Base-by-base conservation (phyloP, 2,888 invertebrate species). In the Ophonus ardosiacus region DNA sequence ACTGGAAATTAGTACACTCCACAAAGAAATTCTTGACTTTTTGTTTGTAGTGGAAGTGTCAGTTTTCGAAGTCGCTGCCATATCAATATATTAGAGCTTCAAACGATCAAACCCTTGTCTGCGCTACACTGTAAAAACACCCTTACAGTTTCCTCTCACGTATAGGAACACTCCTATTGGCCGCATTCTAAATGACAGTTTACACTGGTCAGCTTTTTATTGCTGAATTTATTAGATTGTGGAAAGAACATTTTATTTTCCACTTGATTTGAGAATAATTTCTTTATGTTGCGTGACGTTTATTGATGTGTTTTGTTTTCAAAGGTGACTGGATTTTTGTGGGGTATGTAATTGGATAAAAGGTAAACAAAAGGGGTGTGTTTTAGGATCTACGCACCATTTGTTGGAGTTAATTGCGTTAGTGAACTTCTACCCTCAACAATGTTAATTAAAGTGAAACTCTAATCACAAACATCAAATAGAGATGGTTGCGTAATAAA, bases 41-140 rank as follows among this genome's bases (percentile, higher is more conserved):
- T 63, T 81, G 81, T 65, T 65, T 63, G 21, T 24, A 21, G 43
- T 81, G 0, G 21, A 80, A 81, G 81, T 81, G 81, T 81, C 81
- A 81, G 43, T 43, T 81, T 59, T 43, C 65, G 43, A 65, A 65
- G 43, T 40, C 63, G 63, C 57, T 57, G 78, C 78, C 57, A 78
- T 78, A 78, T 78, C 78, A 78, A 57, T 78, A 78, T 78, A 78
- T 78, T 57, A 24, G 15, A 24, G 57, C 57, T 57, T 78, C 78
- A 78, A 78, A 78, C 57, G 31, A 57, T 78, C 78, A 78, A 78
- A 78, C 78, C 78, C 78, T 78, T 78, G 78, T 78, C 78, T 78
- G 24, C 31, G 31, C 78, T 57, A 78, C 78, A 78, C 78, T 57
- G 57, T 78, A 78, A 78, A 78, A 78, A 78, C 40, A 24, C n/a